Percentiles rank a stretch among this genome's conserved stretches.
Evolutionary conservation across 2,888 invertebrate genomes (phyloP).

Genomic region (Pseudococcus longispinus): DNA sequence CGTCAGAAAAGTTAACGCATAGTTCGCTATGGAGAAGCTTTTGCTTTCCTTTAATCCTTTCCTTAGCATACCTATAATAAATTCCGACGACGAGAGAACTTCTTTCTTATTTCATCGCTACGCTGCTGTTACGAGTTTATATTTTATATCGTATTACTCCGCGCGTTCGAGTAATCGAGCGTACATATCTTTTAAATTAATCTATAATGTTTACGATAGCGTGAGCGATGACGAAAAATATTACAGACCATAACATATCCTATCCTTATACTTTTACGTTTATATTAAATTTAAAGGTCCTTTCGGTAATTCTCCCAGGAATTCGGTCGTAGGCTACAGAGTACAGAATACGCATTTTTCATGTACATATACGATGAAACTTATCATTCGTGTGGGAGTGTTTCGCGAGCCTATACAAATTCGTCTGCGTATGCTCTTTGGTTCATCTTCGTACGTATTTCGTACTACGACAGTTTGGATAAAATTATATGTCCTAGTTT

Average conservation of each 20-base stretch:
- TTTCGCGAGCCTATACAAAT: background rate
- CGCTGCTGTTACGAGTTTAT: background rate
- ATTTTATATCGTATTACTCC: background rate
- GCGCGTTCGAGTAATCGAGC: too few relatives aligned
- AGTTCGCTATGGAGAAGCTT: background rate
- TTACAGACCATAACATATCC: background rate
- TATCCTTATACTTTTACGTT: background rate
- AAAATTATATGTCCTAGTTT: too few relatives aligned
- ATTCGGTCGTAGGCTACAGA: background rate
- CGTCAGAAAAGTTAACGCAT: background rate
- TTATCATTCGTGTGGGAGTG: background rate
- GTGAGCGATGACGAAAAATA: background rate
- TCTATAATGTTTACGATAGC: background rate
- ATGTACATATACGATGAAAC: background rate
- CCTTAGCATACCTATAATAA: background rate
- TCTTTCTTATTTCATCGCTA: background rate
- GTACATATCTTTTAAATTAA: background rate
- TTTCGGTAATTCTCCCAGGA: background rate
- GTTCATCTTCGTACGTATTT: background rate
- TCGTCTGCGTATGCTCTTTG: background rate
- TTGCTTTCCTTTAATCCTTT: conserved; percentile 1
- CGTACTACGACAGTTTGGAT: background rate
- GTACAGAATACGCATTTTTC: background rate
- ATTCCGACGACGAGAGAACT: background rate
- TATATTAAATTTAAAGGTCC: background rate